A percentile compares a stretch with the other conserved stretches of the same genome.
These are phyloP conservation scores for Astreopora myriophthalma DNA, from an alignment of 64 coral and sea anemone species.

Conservation along the genomic window DNA sequence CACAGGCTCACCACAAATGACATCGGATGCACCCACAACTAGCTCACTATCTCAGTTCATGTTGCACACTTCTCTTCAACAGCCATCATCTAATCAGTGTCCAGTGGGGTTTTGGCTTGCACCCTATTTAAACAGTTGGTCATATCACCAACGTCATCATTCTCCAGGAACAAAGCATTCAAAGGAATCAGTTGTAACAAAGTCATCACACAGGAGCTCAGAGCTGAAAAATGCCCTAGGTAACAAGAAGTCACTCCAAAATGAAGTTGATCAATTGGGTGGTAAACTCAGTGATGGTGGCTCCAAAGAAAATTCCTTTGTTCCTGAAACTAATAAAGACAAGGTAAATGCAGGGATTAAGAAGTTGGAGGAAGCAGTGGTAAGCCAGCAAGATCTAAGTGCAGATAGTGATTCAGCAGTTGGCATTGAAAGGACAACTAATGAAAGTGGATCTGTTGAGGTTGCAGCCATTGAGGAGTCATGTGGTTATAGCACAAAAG, in stretches of 20 bases:
- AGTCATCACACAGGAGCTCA: neutral
- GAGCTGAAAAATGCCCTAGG: neutral
- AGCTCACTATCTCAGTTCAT: neutral
- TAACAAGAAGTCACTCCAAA: neutral
- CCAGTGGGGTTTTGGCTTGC: conserved; percentile 3
- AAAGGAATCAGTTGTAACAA: neutral
- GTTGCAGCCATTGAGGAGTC: neutral
- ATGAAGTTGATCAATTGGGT: neutral
- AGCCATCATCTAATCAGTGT: neutral
- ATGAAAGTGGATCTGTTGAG: neutral
- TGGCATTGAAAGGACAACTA: neutral
- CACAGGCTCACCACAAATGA: neutral
- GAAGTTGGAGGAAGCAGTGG: neutral
- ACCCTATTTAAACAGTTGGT: neutral
- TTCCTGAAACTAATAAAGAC: neutral
- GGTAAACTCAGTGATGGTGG: neutral
- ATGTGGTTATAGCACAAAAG: neutral
- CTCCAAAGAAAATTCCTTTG: neutral
- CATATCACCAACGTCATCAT: neutral
- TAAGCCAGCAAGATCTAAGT: neutral
- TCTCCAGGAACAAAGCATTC: neutral
- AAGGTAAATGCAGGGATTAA: neutral
- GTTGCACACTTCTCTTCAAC: neutral
- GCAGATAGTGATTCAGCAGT: neutral
- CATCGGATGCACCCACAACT: neutral